phyloP scores from a whole-genome alignment of 2,113 vertebrate genomes.

The Peromyscus californicus region DNA sequence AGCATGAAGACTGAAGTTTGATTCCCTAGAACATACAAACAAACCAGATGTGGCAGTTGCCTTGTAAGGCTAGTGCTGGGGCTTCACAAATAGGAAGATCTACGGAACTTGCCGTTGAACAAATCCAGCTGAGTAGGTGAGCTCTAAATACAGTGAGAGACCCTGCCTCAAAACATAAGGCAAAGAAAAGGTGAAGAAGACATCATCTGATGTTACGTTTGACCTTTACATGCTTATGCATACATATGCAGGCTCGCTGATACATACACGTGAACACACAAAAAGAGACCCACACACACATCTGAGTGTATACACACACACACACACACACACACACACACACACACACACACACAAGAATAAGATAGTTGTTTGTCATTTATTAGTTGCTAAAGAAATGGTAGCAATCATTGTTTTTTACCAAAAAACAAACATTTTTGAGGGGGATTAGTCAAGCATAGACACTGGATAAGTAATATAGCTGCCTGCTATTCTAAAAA shows the following conservation, averaged over 20 bases:
- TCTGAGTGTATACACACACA: not conserved
- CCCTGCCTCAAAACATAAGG: not conserved
- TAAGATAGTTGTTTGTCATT: not conserved
- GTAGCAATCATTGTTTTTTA: not conserved
- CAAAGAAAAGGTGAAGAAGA: not conserved
- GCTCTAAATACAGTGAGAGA: not conserved
- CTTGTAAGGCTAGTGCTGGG: not conserved
- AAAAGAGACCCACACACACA: not conserved
- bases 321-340: not conserved
- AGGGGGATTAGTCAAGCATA: not conserved
- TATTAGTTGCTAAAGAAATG: not conserved
- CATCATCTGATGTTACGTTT: not conserved
- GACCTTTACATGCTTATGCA: too few species aligned
- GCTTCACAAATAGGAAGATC: not conserved
- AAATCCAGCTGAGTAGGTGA: not conserved
- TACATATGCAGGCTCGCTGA: not conserved
- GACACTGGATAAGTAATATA: not conserved
- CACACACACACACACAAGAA: not conserved
- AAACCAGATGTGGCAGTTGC: not conserved
- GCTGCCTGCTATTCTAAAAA: not conserved
- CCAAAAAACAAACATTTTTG: not conserved
- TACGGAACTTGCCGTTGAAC: not conserved
- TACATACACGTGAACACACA: not conserved
- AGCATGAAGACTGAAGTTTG: not conserved
- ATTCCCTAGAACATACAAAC: not conserved